Conservation (phyloP, 2,888 invertebrate genomes). For the Himalopsyche kuldschensis region DNA sequence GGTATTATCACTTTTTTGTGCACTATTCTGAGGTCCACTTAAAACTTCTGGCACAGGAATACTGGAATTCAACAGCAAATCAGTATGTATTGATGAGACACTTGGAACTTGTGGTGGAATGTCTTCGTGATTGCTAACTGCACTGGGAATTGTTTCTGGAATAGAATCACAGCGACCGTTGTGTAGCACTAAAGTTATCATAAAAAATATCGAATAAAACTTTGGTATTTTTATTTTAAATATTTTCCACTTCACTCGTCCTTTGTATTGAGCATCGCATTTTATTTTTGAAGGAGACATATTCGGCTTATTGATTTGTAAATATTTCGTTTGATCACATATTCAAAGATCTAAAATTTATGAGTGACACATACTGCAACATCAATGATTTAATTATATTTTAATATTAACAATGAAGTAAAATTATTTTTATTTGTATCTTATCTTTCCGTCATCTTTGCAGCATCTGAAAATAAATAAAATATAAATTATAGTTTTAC, state of each 20-base stretch:
- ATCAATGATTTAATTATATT: no score
- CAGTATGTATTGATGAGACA: neutral
- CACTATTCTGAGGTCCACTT: constrained; percentile 29
- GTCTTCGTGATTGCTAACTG: neutral
- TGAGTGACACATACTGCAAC: no score
- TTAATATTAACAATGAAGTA: no score
- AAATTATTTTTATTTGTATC: no score
- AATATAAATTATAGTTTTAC: no score
- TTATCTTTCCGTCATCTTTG: no score
- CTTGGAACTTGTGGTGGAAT: neutral
- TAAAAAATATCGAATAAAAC: neutral
- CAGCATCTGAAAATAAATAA: no score
- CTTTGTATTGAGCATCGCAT: constrained; percentile 25
- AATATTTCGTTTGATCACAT: no score
- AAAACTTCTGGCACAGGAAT: neutral
- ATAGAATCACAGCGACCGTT: neutral
- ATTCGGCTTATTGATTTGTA: neutral
- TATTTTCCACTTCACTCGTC: constrained; percentile 1
- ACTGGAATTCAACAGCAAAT: neutral
- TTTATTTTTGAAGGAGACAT: constrained; percentile 23
- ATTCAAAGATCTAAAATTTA: no score
- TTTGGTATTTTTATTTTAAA: constrained; percentile 18
- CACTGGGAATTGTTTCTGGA: neutral
- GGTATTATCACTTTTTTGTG: constrained; percentile 33
- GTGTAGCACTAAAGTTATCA: neutral